Conservation (phyloP, 64 coral and sea anemone species). For the Montipora sp. region DNA sequence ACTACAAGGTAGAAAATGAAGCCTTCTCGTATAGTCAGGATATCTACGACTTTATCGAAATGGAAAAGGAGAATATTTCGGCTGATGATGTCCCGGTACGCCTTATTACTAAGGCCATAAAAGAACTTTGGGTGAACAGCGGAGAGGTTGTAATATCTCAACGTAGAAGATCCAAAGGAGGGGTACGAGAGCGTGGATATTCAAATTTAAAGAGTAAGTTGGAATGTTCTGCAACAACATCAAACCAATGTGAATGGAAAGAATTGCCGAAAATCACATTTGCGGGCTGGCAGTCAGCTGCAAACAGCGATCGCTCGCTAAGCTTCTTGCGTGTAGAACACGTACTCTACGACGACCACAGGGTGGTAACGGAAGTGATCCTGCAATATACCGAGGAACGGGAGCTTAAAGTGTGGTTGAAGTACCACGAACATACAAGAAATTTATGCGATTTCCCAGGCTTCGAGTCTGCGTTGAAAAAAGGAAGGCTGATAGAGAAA, state of each 20-base stretch:
- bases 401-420: not conserved
- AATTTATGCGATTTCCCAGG: not conserved
- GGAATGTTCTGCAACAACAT: not conserved
- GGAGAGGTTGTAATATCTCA: not conserved
- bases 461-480: too few relatives aligned
- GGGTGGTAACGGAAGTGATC: constrained; percentile 21
- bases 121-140: constrained; percentile 6
- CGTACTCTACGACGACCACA: not conserved
- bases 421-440: not conserved
- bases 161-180: not conserved
- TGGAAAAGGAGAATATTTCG: not conserved
- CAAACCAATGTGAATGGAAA: not conserved
- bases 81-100: constrained; percentile 6
- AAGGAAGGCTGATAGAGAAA: too few relatives aligned
- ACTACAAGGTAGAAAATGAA: constrained; percentile 18
- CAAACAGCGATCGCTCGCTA: not conserved
- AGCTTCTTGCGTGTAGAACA: constrained; percentile 1
- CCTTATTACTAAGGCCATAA: not conserved
- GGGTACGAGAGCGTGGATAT: constrained; percentile 2
- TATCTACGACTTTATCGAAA: not conserved
- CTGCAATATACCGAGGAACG: not conserved
- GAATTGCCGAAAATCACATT: not conserved
- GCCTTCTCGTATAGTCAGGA: constrained; percentile 10
- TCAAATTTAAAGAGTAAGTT: not conserved
- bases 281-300: not conserved